Evolutionary conservation across 2,888 invertebrate species (phyloP), one percentile per base, ranked within the genome.

Genomic region (Catotricha subobsoleta): DNA sequence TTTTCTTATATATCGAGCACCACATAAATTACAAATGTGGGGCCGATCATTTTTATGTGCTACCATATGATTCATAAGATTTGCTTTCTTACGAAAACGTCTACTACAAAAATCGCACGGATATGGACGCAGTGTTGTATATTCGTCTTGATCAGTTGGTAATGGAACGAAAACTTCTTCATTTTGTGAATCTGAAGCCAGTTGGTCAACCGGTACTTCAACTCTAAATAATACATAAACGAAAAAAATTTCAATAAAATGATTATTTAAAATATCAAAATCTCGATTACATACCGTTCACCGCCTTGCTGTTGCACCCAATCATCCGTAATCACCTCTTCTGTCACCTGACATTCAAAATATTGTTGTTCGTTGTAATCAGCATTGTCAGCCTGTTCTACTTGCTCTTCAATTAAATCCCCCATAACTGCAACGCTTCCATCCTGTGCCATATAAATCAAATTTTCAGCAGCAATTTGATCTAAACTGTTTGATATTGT

Each of bases 91-190:
- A 31, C 82, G 74, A 58, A 86, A 86, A 45, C 84, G 68, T 1
- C 83, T 71, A 46, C 81, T 82, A 56, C 86, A 86, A 57, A 84
- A 84, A 57, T 86, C 84, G 55, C 86, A 86, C 0, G 86, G 84
- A 67, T 80, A 83, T 0, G 84, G 86, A 4, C 83, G 69, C 16
- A 58, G 38, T 1, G 61, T 56, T 13, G 74, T 72, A 52, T 77
- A 76, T 49, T 81, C 80, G 54, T 76, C 75, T 63, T 83, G 83
- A 55, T 82, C 82, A 23, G 81, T 80, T 35, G 83, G 82, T 48
- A 86, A 60, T 3, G 82, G 80, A 38, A 83, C 79, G 60, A 80
- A 76, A 56, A 73, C 64, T 47, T 77, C 76, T 51, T 69, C 67
- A 45, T 71, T 65, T 33, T 54, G 54, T 35, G 67, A 48, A 49